phyloP scores from a whole-genome alignment of 2,797 vertebrate species.

The Corythornis leucogaster region DNA sequence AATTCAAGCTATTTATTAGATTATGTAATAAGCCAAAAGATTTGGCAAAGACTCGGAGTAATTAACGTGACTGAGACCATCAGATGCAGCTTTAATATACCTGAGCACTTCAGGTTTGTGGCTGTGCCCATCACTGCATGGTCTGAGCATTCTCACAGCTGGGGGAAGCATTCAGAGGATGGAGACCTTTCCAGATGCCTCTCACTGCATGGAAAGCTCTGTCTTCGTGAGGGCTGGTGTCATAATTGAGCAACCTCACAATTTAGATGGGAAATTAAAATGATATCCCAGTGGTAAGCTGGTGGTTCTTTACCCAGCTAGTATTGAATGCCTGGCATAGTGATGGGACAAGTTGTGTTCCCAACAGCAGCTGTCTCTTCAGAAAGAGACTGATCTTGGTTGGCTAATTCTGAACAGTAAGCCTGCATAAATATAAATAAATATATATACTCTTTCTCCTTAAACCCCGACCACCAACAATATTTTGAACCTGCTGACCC shows the following conservation, averaged over 20 bases:
- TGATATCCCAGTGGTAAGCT: accelerated
- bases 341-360: not conserved
- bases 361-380: not conserved
- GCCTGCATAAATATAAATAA: not conserved
- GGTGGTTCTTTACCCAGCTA: not conserved
- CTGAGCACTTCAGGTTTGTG: not conserved
- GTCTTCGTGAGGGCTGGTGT: not conserved
- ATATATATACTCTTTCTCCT: not conserved
- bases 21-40: not conserved
- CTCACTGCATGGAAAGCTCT: not conserved
- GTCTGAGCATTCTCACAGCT: not conserved
- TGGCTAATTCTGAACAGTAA: not conserved
- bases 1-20: conserved; percentile 32
- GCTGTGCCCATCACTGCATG: not conserved
- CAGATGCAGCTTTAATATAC: not conserved
- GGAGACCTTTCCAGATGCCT: not conserved
- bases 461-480: accelerated
- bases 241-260: not conserved
- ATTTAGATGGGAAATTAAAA: not conserved
- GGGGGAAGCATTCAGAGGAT: not conserved
- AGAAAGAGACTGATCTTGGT: not conserved
- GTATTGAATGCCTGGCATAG: not conserved
- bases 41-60: not conserved
- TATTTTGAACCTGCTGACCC: not conserved
- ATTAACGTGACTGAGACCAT: not conserved